Percentiles rank a stretch among this genome's conserved stretches.
Conservation (phyloP, 2,113 vertebrate genomes). For the Peromyscus californicus region DNA sequence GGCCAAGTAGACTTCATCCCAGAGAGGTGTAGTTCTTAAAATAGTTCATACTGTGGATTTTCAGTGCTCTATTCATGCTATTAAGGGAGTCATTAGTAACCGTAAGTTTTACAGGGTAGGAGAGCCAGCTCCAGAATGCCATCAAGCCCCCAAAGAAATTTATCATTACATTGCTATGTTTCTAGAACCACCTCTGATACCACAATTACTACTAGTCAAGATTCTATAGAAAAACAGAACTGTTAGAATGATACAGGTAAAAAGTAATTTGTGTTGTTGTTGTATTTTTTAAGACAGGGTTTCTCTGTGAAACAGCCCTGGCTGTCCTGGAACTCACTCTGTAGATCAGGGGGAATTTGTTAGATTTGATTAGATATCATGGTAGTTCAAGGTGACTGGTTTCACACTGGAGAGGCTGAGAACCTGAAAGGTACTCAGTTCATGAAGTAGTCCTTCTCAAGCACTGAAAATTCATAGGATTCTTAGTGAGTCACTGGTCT, state of each 20-base stretch:
- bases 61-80: background rate
- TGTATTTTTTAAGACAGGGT: too few relatives aligned
- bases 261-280: background rate
- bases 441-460: background rate
- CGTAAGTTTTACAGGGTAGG: too few relatives aligned
- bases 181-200: background rate
- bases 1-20: background rate
- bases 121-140: background rate
- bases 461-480: background rate
- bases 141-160: background rate
- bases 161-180: background rate
- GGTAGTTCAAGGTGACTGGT: background rate
- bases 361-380: background rate
- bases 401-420: background rate
- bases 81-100: background rate
- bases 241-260: background rate
- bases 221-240: background rate
- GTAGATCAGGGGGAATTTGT: background rate
- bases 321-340: too few relatives aligned
- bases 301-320: too few relatives aligned
- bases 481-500: background rate
- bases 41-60: background rate
- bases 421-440: background rate
- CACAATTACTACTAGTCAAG: background rate
- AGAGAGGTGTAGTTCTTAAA: background rate